Evolutionary conservation across 2,888 invertebrate genomes (phyloP).

Genomic region (Camponotus fellah): DNA sequence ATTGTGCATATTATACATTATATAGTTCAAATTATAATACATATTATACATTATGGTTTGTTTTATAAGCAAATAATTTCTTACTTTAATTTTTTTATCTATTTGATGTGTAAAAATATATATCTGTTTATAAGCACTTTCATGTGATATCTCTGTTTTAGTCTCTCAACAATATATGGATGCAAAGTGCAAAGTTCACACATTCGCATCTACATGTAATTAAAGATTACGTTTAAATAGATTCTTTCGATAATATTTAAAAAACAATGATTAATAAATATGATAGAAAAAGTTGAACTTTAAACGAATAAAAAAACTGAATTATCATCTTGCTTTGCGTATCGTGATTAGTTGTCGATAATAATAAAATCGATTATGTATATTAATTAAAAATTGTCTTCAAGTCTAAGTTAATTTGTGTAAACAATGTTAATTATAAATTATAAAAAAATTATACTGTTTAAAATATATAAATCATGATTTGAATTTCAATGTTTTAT

Average conservation of each 20-base stretch:
- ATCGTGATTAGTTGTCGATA: not conserved
- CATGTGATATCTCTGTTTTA: not conserved
- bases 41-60: not conserved
- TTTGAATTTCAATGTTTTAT: not conserved
- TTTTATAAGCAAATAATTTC: not conserved
- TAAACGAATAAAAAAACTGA: not conserved
- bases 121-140: not conserved
- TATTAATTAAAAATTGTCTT: not conserved
- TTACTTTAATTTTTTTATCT: not conserved
- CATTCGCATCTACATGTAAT: not conserved
- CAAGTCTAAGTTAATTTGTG: not conserved
- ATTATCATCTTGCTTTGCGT: not conserved
- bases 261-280: not conserved
- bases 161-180: not conserved
- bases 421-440: not conserved
- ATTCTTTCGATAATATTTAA: not conserved
- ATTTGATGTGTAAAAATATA: not conserved
- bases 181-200: not conserved
- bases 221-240: not conserved
- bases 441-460: not conserved
- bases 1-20: not conserved
- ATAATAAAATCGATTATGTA: not conserved
- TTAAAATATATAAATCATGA: not conserved
- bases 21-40: too few relatives aligned
- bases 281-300: not conserved